Conservation (phyloP, 2,113 vertebrate genomes). For the Excalfactoria chinensis region DNA sequence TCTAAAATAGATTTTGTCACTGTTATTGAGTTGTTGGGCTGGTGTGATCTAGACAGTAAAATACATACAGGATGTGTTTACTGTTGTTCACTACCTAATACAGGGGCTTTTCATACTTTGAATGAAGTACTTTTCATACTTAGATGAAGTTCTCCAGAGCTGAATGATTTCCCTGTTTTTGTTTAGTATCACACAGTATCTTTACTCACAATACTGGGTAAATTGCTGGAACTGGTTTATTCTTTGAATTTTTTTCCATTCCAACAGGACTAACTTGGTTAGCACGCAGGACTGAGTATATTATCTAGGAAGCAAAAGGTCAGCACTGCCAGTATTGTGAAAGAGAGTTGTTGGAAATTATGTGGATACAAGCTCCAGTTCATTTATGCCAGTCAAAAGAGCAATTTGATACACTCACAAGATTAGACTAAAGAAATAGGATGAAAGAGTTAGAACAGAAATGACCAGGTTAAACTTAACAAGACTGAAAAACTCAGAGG, state of each 20-base stretch:
- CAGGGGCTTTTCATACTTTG: no score
- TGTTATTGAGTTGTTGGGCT: not conserved
- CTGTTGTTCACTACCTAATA: not conserved
- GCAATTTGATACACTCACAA: not conserved
- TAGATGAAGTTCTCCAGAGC: not conserved
- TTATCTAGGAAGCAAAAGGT: not conserved
- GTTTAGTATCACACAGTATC: not conserved
- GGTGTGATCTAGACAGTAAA: not conserved
- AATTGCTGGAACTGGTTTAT: not conserved
- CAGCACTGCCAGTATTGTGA: not conserved
- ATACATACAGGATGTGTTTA: not conserved
- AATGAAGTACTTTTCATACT: not conserved
- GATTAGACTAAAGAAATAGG: not conserved
- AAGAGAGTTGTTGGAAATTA: not conserved
- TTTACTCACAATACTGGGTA: not conserved
- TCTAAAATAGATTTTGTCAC: not conserved
- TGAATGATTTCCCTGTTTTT: not conserved
- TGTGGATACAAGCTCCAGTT: not conserved
- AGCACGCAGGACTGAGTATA: not conserved
- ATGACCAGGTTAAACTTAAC: not conserved
- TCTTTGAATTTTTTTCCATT: not conserved
- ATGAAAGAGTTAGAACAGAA: not conserved
- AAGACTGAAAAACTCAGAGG: rapidly evolving
- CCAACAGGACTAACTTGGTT: not conserved
- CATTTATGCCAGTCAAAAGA: not conserved